phyloP scores from a whole-genome alignment of 2,113 vertebrate genomes.

The Falcunculus frontatus region DNA sequence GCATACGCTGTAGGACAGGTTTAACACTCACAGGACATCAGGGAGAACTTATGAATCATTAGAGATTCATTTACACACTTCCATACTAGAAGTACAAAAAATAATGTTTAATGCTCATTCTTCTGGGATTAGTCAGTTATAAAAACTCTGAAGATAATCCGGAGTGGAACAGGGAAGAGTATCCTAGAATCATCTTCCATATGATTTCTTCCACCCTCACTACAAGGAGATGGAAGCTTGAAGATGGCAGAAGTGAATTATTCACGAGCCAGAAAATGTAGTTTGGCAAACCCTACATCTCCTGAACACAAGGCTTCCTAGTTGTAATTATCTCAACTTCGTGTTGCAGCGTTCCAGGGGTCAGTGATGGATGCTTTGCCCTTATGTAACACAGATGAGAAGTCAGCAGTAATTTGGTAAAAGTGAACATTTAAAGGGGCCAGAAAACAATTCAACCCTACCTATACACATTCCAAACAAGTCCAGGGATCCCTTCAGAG shows the following conservation, averaged over 20 bases:
- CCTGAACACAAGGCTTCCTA: not conserved
- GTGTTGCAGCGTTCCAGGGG: not conserved
- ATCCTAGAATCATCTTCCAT: not conserved
- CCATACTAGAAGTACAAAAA: not conserved
- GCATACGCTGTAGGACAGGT: not conserved
- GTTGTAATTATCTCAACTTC: not conserved
- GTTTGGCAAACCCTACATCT: not conserved
- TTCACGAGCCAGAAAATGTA: not conserved
- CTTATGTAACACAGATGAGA: not conserved
- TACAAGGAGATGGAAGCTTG: not conserved
- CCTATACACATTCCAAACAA: not conserved
- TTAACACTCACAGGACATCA: not conserved
- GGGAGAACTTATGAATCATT: not conserved
- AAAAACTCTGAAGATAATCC: not conserved
- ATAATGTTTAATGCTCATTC: not conserved
- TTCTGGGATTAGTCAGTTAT: not conserved
- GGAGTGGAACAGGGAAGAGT: not conserved
- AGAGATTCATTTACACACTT: not conserved
- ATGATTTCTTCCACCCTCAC: not conserved
- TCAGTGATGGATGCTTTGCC: not conserved
- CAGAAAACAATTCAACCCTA: not conserved
- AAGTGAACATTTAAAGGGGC: not conserved
- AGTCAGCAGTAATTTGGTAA: not conserved
- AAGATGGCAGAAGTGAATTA: not conserved
- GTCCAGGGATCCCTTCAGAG: not conserved